Evolutionary conservation across 2,113 vertebrate species (phyloP).

Genomic region (Mesoclemmys tuberculata): DNA sequence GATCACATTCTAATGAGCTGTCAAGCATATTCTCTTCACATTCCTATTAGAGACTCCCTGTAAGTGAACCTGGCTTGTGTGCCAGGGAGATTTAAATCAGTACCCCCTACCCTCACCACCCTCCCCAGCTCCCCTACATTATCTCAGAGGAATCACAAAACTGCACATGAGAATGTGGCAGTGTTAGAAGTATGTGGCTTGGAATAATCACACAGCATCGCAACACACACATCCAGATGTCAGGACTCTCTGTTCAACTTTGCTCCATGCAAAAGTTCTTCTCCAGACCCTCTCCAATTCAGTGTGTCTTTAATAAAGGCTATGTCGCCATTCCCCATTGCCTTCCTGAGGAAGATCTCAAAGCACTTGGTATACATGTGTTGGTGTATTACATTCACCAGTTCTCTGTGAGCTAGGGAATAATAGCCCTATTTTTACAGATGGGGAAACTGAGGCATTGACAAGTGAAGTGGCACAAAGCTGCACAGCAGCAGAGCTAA

Average conservation of each 20-base stretch:
- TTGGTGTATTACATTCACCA: background rate
- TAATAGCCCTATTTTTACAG: background rate
- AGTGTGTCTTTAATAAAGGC: background rate
- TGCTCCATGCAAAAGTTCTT: fast-evolving
- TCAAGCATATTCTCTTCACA: constrained; percentile 71
- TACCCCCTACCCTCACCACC: constrained; percentile 28
- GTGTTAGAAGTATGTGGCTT: background rate
- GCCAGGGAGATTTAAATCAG: constrained; percentile 71
- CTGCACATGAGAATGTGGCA: background rate
- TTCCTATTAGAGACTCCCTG: constrained; percentile 70
- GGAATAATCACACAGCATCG: background rate
- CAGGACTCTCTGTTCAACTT: fast-evolving
- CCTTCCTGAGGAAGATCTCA: background rate
- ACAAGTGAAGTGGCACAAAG: background rate
- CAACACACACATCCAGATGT: background rate
- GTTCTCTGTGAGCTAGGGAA: background rate
- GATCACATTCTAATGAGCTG: constrained; percentile 70
- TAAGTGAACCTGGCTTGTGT: constrained; percentile 62
- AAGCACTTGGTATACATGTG: background rate
- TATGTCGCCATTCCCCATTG: background rate
- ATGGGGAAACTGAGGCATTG: fast-evolving
- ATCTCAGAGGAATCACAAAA: constrained; percentile 18
- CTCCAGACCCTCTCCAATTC: background rate
- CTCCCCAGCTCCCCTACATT: constrained; percentile 42
- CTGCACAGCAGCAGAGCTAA: background rate